Base-by-base conservation (phyloP, 2,888 invertebrate genomes). In the Carabus problematicus region DNA sequence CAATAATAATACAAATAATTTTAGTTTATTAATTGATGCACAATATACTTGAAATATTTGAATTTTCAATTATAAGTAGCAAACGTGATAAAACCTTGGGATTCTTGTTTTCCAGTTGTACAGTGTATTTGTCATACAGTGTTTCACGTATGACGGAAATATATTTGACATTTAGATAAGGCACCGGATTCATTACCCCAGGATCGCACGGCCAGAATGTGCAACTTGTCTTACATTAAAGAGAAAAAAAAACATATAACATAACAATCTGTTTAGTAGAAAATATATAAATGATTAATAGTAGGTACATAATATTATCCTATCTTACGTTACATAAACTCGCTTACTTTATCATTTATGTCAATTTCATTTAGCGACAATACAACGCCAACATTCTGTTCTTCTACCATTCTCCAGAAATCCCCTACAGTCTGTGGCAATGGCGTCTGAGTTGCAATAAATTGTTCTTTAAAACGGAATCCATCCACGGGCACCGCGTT, bases 341-440 rank as follows among this genome's bases (percentile, higher is more conserved):
- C n/a, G n/a, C 72, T 70, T 72, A 80, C 81, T 41, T 74, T 42
- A 71, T 81, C 78, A 2, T 76, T 66, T 19, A 71, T 55, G 64
- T 78, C 73, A 4, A 77, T 76, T 29, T 74, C 73, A 70, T 82
- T 80, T 12, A 82, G 64, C 42, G 76, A 75, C 0, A 82, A 73
- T 61, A 82, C 76, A 3, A 78, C 74, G 54, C 77, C 75, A 3
- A 79, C 74, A 67, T 77, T 76, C 19, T 77, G 75, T 70, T 81
- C 81, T 7, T 76, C 74, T 1, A 82, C 70, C 78, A 82, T 77
- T 64, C 79, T 75, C 82, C 82, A 82, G 70, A 82, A 82, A 73
- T 81, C 81, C 8, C 71, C 73, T 2, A 78, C 71, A 0, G 82
- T 82, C 1, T 75, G 70, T 0, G 79, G 78, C 59, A 81, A 54